phyloP scores from a whole-genome alignment of 2,797 vertebrate species.

The Falco novaeseelandiae region DNA sequence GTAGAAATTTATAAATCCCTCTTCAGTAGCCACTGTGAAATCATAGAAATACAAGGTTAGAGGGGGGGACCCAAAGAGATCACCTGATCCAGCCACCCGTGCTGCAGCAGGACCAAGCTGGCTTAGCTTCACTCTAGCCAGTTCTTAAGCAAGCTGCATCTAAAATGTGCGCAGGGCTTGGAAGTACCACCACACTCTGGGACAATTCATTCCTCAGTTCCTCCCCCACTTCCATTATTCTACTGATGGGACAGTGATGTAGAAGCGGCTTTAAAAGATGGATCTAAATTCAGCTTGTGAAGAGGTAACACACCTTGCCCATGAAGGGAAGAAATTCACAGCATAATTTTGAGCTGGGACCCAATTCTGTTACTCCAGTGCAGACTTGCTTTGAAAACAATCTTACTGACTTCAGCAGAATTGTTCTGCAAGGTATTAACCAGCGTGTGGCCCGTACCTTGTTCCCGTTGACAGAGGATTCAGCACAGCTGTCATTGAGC shows the following conservation, averaged over 20 bases:
- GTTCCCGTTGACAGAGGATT: neutral
- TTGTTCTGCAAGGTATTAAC: neutral
- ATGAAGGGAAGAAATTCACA: neutral
- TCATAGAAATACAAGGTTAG: neutral
- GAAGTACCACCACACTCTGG: neutral
- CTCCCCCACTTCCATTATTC: neutral
- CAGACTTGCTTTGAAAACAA: neutral
- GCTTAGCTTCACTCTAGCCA: neutral
- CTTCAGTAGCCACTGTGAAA: neutral
- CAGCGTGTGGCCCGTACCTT: fast-evolving
- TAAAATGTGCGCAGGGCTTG: neutral
- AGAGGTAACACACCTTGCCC: neutral
- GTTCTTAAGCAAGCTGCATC: neutral
- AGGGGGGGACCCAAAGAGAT: neutral
- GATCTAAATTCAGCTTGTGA: neutral
- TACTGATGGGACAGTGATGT: fast-evolving
- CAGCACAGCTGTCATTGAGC: neutral
- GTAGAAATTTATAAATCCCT: neutral
- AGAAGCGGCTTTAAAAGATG: neutral
- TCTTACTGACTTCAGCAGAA: neutral
- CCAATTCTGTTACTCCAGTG: neutral
- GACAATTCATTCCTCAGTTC: neutral
- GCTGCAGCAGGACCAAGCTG: neutral
- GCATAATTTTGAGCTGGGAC: neutral
- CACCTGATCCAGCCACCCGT: neutral